Evolutionary conservation across 1,140 invertebrate genomes (phyloP), one percentile per base, ranked within the genome.

Genomic region (Caenorhabditis latens): DNA sequence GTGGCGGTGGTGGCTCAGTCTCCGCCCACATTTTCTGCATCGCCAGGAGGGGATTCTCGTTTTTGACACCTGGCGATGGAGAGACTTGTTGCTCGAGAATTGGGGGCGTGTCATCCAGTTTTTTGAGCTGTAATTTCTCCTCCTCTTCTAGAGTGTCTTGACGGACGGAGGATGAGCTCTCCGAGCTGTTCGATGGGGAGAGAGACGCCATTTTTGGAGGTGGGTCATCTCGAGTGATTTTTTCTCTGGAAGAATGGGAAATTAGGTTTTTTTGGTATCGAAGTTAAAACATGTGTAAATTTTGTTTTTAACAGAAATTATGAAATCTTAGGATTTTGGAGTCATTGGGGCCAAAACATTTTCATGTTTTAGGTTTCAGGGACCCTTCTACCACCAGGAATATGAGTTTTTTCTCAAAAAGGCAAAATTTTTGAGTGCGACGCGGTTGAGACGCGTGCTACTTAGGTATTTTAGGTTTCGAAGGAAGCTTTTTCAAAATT

Each of bases 21-120:
- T 89, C 89, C 50, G 90, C 90, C 90, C 90, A 91, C 91, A 91
- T 91, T 84, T 90, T 92, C 63, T 92, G 86, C 87, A 91, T 91
- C 8, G 91, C 89, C 24, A 88, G 84, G n/a, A 91, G 83, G 53
- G 89, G 90, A 71, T 91, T 90, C 46, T 88, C 86, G 11, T 46
- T 79, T 55, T 46, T 57, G 5, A 83, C 24, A 24, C 48, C 32
- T 32, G 46, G 43, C 8, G 71, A 9, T 9, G 46, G 43, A 7
- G 71, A 50, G 6, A 19, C 83, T 40, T 55, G 63, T 61, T 61
- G 57, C 21, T 83, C 53, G 24, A 57, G 40, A 19, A 82, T 11
- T 11, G 61, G 86, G 6, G 71, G 50, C 4, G 19, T 7, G 55
- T 87, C 86, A 40, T 79, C 46, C 57, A 21, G n/a, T 24, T 79